phyloP scores from a whole-genome alignment of 2,888 invertebrate genomes.

The Lochmaea crataegi region DNA sequence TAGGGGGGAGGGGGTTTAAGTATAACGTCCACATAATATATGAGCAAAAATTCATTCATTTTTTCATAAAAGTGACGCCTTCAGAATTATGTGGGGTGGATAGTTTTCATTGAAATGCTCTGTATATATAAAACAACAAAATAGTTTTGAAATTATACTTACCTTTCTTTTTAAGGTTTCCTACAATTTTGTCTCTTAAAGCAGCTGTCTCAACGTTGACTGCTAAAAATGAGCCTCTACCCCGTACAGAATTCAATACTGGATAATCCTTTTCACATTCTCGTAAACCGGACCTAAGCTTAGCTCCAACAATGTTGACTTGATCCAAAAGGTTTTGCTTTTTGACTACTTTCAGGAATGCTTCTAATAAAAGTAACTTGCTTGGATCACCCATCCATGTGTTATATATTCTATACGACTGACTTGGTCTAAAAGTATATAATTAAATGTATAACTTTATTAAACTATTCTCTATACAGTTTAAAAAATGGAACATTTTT shows the following conservation, averaged over 20 bases:
- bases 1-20: no score
- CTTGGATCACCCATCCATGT: slow-evolving; percentile 99
- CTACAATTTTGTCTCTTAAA: slow-evolving; percentile 80
- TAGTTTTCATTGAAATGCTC: no score
- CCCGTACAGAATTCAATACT: slow-evolving; percentile 81
- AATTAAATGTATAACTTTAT: background rate
- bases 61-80: no score
- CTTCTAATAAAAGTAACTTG: slow-evolving; percentile 88
- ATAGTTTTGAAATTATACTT: slow-evolving; percentile 47
- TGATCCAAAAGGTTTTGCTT: slow-evolving; percentile 82
- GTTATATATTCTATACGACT: slow-evolving; percentile 93
- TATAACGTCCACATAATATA: no score
- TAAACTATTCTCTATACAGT: background rate
- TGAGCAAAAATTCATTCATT: no score
- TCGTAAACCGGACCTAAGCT: slow-evolving; percentile 73
- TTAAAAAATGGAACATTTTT: background rate
- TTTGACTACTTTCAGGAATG: slow-evolving; percentile 84
- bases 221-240: slow-evolving; percentile 91
- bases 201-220: slow-evolving; percentile 75
- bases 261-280: slow-evolving; percentile 78
- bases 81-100: no score
- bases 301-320: slow-evolving; percentile 78
- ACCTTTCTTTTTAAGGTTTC: slow-evolving; percentile 79
- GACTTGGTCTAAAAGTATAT: slow-evolving; percentile 70
- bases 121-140: no score